A percentile compares a stretch with the other conserved stretches of the same genome.
Conservation (phyloP, 2,113 vertebrate species). For the Rhabdomys dilectus region DNA sequence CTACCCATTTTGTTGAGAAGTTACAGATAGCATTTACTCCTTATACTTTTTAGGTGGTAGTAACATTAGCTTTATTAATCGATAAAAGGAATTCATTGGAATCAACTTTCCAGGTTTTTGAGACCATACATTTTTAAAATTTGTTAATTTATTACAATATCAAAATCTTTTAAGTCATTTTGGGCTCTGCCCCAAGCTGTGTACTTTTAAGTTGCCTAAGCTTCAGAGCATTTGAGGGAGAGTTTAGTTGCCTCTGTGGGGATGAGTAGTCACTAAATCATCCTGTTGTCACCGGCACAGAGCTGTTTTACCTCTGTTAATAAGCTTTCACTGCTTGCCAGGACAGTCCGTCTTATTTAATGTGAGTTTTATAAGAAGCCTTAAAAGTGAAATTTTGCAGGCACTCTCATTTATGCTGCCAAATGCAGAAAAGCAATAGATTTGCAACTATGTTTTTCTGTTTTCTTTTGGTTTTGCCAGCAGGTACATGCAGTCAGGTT, state of each 20-base stretch:
- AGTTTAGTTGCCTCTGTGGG: not conserved
- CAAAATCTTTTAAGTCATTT: constrained; percentile 25
- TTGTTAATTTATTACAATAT: not conserved
- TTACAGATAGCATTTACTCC: not conserved
- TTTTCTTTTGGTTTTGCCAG: constrained; percentile 15
- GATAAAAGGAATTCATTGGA: constrained; percentile 48
- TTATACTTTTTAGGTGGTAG: constrained; percentile 62
- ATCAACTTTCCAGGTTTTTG: constrained; percentile 13
- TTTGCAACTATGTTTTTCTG: not conserved
- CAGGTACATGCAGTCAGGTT: constrained; percentile 58
- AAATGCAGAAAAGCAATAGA: constrained; percentile 53
- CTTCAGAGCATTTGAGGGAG: constrained; percentile 20
- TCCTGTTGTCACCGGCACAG: not conserved
- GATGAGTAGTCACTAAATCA: not conserved
- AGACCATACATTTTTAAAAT: not conserved
- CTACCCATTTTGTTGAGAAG: constrained; percentile 50
- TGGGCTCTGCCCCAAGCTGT: constrained; percentile 13
- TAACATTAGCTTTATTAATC: constrained; percentile 30
- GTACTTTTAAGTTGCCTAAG: constrained; percentile 50
- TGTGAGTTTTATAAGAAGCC: constrained; percentile 30
- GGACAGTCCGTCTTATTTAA: constrained; percentile 51
- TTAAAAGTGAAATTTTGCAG: constrained; percentile 45
- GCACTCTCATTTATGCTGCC: constrained; percentile 58
- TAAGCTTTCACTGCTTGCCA: constrained; percentile 7
- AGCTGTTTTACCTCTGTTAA: constrained; percentile 40